Conservation (phyloP, 2,888 invertebrate genomes). For the Chamaedrilus cognettii region DNA sequence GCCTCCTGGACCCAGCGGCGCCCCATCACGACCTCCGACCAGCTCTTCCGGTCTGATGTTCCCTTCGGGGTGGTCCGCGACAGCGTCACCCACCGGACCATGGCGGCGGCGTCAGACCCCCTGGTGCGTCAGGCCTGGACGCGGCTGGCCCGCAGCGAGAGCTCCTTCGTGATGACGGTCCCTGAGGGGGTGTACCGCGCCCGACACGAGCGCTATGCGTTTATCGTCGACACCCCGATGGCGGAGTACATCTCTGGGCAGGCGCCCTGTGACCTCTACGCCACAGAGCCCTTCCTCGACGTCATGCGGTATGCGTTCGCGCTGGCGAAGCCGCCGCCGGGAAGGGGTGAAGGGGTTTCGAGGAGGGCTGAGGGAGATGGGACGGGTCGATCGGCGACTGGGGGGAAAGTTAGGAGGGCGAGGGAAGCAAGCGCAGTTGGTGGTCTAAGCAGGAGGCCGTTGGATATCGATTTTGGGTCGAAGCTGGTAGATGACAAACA, state of each 20-base stretch:
- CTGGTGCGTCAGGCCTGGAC: slow-evolving; percentile 35
- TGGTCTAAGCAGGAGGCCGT: too few relatives aligned
- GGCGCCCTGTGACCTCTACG: slow-evolving; percentile 39
- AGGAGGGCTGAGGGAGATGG: too few relatives aligned
- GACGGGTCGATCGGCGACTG: neutral
- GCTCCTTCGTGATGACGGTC: slow-evolving; percentile 28
- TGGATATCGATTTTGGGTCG: too few relatives aligned
- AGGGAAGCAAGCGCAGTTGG: too few relatives aligned
- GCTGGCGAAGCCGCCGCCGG: slow-evolving; percentile 10
- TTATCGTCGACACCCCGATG: slow-evolving; percentile 36
- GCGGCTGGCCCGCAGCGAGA: too few relatives aligned
- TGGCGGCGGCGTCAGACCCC: slow-evolving; percentile 33
- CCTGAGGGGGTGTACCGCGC: slow-evolving; percentile 37
- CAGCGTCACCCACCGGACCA: slow-evolving; percentile 22
- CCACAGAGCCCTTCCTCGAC: slow-evolving; percentile 37
- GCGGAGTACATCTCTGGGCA: slow-evolving; percentile 35
- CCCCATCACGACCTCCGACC: slow-evolving; percentile 21
- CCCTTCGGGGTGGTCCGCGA: slow-evolving; percentile 29
- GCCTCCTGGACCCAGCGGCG: neutral
- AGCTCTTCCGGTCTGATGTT: slow-evolving; percentile 29
- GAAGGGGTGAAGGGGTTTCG: too few relatives aligned
- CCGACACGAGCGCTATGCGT: slow-evolving; percentile 33
- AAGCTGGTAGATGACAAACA: too few relatives aligned
- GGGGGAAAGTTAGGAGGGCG: too few relatives aligned
- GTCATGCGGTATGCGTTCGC: slow-evolving; percentile 34